Conservation (phyloP, 2,113 vertebrate species). For the Porphyrio hochstetteri region DNA sequence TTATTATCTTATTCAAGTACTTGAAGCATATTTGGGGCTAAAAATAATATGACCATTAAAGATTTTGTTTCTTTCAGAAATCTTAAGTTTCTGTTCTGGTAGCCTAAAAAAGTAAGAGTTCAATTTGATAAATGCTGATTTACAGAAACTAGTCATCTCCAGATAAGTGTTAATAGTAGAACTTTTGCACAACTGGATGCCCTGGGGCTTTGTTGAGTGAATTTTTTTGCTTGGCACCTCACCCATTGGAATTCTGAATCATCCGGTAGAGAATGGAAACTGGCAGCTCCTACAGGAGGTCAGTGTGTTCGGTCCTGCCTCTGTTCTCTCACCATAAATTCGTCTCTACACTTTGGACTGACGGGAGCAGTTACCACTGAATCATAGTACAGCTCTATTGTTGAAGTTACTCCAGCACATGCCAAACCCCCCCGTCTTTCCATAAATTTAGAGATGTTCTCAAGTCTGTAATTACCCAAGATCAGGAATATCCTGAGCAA, state of each 20-base stretch:
- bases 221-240: not conserved
- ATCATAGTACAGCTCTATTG: not conserved
- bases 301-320: not conserved
- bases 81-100: not conserved
- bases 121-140: not conserved
- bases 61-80: not conserved
- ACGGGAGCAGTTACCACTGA: not conserved
- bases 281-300: not conserved
- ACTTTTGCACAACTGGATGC: not conserved
- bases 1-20: not conserved
- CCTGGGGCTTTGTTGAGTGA: not conserved
- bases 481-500: not conserved
- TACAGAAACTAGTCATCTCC: not conserved
- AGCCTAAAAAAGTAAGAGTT: not conserved
- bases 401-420: not conserved
- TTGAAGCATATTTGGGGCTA: not conserved
- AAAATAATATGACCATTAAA: not conserved
- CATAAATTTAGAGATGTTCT: not conserved
- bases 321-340: not conserved
- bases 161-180: not conserved
- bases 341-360: not conserved
- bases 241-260: not conserved
- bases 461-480: not conserved
- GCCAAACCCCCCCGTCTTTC: not conserved
- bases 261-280: not conserved